Base-by-base conservation (phyloP, 2,888 invertebrate genomes). In the Oxyteleia sp. region DNA sequence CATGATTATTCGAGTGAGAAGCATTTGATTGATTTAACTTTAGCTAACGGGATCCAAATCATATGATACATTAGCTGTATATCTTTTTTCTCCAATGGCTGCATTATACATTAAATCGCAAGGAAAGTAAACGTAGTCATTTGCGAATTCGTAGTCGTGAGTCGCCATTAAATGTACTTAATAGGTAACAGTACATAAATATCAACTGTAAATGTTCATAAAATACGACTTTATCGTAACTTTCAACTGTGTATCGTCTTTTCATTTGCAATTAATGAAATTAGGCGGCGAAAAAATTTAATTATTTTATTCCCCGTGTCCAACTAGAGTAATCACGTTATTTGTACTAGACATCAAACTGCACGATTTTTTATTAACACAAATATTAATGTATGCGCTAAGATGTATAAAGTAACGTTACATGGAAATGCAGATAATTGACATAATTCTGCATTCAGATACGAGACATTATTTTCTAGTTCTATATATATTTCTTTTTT, bases 371-470 rank as follows among this genome's bases (percentile, higher is more conserved):
- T 32, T 32, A 10, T 32, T n/a, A 32, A 32, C 10, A 32, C 8
- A 32, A 32, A 68, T 55, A 55, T 51, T n/a, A n/a, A n/a, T n/a
- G n/a, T n/a, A n/a, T n/a, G 45, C 11, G 10, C 18, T 11, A 41
- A 41, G n/a, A 41, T 2, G 13, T 1, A 45, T 7, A 7, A 10
- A 49, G 18, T 11, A 18, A 41, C 10, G 15, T 57, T 59, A 75
- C 35, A 66, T 66, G 66, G 35, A 55, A 74, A 64, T 55, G 57
- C 45, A 78, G 49, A 51, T 59, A 69, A 76, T 78, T 69, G 78
- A 63, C 63, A 78, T 63, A 45, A 53, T 63, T 78, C n/a, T 15
- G 26, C 45, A 64, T 64, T 75, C 35, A 43, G 16, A 64, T 15
- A 16, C 74, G 26, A 45, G 13, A 63, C 23, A 45, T 35, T 74